Percentiles rank a stretch among this genome's conserved stretches.
These are phyloP conservation scores for Sepioteuthis lessoniana DNA, from an alignment of 2,888 invertebrate genomes.

Conservation along the genomic window DNA sequence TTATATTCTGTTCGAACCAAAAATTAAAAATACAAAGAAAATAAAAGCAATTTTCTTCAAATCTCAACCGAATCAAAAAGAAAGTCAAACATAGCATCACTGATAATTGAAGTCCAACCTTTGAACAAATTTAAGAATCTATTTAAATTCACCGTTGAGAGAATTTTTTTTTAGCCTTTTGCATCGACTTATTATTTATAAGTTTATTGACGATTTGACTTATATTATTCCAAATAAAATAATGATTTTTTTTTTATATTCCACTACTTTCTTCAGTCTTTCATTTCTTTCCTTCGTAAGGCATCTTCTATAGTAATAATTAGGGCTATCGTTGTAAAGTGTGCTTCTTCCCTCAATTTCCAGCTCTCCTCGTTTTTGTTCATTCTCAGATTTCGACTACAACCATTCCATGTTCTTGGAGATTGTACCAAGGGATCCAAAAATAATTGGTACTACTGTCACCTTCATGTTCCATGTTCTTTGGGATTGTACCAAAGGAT, in stretches of 20 bases:
- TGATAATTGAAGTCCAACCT: not conserved
- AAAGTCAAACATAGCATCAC: not conserved
- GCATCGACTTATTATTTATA: not conserved
- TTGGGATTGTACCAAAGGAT: no score
- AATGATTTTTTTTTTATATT: not conserved
- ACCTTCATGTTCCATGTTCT: no score
- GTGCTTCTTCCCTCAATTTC: no score
- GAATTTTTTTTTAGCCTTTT: not conserved
- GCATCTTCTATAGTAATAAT: no score
- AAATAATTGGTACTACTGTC: no score
- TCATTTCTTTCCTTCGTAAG: not conserved
- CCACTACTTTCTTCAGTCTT: not conserved
- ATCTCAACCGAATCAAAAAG: not conserved
- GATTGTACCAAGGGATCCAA: no score
- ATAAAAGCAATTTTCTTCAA: not conserved
- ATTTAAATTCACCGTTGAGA: not conserved
- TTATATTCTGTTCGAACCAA: no score
- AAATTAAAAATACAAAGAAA: not conserved
- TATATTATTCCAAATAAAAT: not conserved
- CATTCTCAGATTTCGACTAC: no score
- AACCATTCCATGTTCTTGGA: no score
- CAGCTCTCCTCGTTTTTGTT: no score
- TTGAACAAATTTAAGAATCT: not conserved
- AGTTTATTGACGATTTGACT: not conserved
- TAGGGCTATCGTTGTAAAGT: no score